phyloP scores from a whole-genome alignment of 2,797 vertebrate genomes.

The Poecilia velifera region DNA sequence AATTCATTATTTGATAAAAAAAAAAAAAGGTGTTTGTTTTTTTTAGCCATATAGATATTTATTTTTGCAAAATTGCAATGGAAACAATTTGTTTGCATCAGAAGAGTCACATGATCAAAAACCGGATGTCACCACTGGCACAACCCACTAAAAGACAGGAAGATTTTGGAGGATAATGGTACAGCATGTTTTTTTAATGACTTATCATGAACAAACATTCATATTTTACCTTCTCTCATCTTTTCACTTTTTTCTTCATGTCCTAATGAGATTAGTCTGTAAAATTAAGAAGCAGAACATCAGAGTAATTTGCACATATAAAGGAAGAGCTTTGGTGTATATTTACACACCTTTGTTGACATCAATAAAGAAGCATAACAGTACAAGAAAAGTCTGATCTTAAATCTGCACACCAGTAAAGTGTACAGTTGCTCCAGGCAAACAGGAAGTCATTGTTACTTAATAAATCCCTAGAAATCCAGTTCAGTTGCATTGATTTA shows the following conservation, averaged over 20 bases:
- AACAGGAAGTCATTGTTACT: background rate
- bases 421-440: background rate
- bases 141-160: no score
- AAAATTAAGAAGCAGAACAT: constrained; percentile 28
- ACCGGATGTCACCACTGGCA: no score
- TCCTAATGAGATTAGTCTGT: constrained; percentile 89
- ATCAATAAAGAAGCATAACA: no score
- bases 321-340: background rate
- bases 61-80: no score
- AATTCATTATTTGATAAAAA: no score
- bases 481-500: background rate
- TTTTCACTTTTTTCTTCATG: constrained; percentile 80
- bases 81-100: no score
- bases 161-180: no score
- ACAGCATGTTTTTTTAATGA: no score
- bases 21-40: no score
- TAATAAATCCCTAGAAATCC: background rate
- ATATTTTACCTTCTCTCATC: constrained; percentile 79
- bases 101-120: no score
- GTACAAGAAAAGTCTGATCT: background rate
- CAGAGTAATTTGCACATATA: background rate
- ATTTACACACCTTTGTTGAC: background rate
- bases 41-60: no score
- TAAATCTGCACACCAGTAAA: background rate
- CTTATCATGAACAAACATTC: no score